These are phyloP conservation scores for Papilio dardanus DNA, from an alignment of 1,140 invertebrate species.

Conservation along the genomic window DNA sequence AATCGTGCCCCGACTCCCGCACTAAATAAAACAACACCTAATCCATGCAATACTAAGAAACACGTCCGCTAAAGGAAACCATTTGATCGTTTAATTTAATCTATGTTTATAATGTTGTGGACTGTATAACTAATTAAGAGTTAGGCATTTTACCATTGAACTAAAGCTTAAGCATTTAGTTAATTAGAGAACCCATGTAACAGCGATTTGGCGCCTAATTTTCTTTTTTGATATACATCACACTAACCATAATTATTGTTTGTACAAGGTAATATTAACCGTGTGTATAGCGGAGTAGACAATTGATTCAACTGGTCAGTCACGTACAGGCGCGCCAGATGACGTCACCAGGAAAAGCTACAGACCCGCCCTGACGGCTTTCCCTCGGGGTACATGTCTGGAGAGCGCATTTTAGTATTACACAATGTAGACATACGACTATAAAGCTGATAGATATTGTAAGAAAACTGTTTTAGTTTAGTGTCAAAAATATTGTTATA, in stretches of 20 bases:
- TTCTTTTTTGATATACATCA: too few relatives aligned
- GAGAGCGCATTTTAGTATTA: background rate
- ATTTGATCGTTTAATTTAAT: background rate
- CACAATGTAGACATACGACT: background rate
- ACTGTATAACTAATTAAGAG: background rate
- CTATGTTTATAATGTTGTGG: background rate
- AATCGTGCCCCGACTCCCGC: slow-evolving; percentile 1
- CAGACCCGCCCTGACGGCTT: background rate
- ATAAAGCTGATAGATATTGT: background rate
- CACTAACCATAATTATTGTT: background rate
- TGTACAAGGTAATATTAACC: background rate
- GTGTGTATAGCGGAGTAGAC: too few relatives aligned
- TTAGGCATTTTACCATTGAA: too few relatives aligned
- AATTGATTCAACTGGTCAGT: background rate
- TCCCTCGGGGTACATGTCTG: background rate
- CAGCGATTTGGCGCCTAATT: too few relatives aligned
- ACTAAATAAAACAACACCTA: background rate
- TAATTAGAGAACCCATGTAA: too few relatives aligned
- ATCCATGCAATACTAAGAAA: background rate
- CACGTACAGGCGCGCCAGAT: background rate
- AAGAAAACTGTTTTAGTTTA: background rate
- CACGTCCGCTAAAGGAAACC: background rate
- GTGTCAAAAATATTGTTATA: too few relatives aligned
- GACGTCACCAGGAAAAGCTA: slow-evolving; percentile 7
- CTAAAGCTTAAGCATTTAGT: too few relatives aligned